A percentile compares a stretch with the other conserved stretches of the same genome.
Conservation (phyloP, 2,113 vertebrate species). For the Hystrix brachyura region DNA sequence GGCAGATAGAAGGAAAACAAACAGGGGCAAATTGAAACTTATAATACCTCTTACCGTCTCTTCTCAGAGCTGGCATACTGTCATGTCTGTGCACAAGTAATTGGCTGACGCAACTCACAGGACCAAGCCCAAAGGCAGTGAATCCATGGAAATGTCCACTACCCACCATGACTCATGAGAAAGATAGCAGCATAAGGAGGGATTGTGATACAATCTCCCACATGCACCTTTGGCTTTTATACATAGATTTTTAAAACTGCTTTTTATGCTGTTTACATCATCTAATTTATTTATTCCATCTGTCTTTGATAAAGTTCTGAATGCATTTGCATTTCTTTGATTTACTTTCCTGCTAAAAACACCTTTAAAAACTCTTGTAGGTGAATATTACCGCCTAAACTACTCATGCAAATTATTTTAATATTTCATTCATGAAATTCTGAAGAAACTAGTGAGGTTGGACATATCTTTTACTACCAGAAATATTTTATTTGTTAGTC, state of each 20-base stretch:
- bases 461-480: neutral
- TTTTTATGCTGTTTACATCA: slow-evolving; percentile 1
- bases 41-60: neutral
- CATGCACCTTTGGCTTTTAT: neutral
- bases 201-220: neutral
- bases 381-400: neutral
- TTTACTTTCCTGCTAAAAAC: neutral
- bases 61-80: neutral
- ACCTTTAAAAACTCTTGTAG: neutral
- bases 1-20: neutral
- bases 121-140: neutral
- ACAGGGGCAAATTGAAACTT: neutral
- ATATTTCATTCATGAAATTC: neutral
- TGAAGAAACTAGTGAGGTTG: neutral
- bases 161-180: neutral
- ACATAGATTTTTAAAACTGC: neutral
- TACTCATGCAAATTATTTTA: slow-evolving; percentile 2
- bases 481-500: slow-evolving; percentile 1
- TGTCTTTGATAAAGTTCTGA: slow-evolving; percentile 2
- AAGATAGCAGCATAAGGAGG: neutral
- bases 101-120: neutral
- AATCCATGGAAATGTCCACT: neutral
- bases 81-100: neutral
- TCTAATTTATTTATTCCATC: neutral
- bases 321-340: neutral